Base-by-base conservation (phyloP, 2,888 invertebrate species). In the Stomorhina lunata region DNA sequence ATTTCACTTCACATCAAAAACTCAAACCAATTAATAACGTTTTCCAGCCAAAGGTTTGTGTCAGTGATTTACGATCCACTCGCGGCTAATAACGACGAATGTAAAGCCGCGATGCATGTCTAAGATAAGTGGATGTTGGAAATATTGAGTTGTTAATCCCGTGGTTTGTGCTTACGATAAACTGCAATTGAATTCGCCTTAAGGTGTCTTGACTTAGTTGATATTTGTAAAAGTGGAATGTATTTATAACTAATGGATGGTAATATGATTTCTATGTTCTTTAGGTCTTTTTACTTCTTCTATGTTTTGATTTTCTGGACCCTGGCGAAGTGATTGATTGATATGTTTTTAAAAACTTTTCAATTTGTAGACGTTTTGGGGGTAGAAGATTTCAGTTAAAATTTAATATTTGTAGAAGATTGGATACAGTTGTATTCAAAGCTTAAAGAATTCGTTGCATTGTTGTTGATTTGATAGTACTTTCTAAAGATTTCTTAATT, bases 371-470 rank as follows among this genome's bases (percentile, higher is more conserved):
- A 20, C 4, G 2, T 27, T 10, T 3, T 32, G 17, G 27, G 22
- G 55, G n/a, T 69, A 10, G 17, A 57, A 15, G n/a, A 4, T 55
- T 27, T 5, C 3, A 27, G n/a, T 57, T 66, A 57, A 75, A 75
- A 43, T 29, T 10, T 20, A 3, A 53, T 34, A 27, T 45, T 43
- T 29, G 37, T 27, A 27, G 10, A 40, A n/a, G 22, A 25, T 61
- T 65, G 43, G 29, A 29, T 34, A 25, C 22, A 50, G 48, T 61
- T 65, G 43, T 63, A 61, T 63, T 20, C 48, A 66, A 71, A 71
- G 65, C 69, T 68, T n/a, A n/a, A n/a, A 43, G 25, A 59, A 71
- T 82, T 82, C 82, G 79, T 82, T 82, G 82, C 79, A 76, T 66
- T 79, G 27, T 76, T 72, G 55, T 76, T 45, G 34, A 37, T 22